phyloP scores from a whole-genome alignment of 2,797 vertebrate genomes.

The Melopsittacus undulatus region DNA sequence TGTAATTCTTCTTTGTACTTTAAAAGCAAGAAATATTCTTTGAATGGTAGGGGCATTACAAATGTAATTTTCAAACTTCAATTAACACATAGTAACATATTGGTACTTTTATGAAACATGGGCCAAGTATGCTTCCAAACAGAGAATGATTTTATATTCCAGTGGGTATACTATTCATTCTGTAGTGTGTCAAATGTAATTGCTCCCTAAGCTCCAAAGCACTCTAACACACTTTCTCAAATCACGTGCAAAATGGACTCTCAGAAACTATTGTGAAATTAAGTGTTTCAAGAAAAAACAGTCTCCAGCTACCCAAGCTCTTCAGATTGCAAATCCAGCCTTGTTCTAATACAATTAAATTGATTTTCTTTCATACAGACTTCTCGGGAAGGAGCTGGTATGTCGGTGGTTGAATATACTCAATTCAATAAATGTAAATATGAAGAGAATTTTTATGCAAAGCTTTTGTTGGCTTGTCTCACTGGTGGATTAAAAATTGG shows the following conservation, averaged over 20 bases:
- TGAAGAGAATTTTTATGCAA: constrained; percentile 52
- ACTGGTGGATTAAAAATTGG: constrained; percentile 45
- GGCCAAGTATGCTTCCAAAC: constrained; percentile 27
- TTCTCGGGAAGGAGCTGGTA: constrained; percentile 3
- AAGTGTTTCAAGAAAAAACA: constrained; percentile 49
- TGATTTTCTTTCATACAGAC: not conserved
- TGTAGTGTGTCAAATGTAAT: constrained; percentile 62
- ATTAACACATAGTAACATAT: not conserved
- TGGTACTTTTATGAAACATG: constrained; percentile 19
- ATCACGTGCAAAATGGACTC: constrained; percentile 39
- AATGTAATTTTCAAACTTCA: not conserved
- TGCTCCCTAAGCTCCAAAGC: constrained; percentile 69
- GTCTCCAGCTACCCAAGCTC: not conserved
- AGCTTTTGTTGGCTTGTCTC: constrained; percentile 29
- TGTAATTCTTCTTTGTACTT: not conserved
- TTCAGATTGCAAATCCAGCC: constrained; percentile 6
- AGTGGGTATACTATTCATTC: constrained; percentile 55
- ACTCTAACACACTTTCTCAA: constrained; percentile 63
- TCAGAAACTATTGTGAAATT: constrained; percentile 43
- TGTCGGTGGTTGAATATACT: not conserved
- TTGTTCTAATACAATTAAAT: not conserved
- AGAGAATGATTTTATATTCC: constrained; percentile 55
- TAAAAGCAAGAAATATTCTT: constrained; percentile 5
- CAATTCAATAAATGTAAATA: constrained; percentile 43
- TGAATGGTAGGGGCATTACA: not conserved